Conservation (phyloP, 2,888 invertebrate species). For the Chymomyza amoena region DNA sequence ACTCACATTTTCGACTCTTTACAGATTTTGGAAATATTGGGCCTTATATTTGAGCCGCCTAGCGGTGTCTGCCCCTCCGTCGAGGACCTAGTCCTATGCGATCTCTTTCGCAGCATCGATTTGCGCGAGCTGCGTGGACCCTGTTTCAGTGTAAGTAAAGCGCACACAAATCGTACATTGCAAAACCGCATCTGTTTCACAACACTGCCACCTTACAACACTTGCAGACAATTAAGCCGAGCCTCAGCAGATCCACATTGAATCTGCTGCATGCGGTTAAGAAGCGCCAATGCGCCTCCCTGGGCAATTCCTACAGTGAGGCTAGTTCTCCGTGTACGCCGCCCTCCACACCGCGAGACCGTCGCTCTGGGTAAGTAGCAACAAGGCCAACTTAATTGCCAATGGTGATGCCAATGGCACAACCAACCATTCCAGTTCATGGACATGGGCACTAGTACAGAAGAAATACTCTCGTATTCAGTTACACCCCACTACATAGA, state of each 20-base stretch:
- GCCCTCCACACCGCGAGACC: slow-evolving; percentile 78
- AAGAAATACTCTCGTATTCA: neutral
- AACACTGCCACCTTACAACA: neutral
- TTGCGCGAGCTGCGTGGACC: slow-evolving; percentile 92
- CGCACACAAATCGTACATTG: neutral
- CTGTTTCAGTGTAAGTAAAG: slow-evolving; percentile 84
- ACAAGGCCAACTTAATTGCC: neutral
- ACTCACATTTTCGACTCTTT: neutral
- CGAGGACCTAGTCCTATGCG: slow-evolving; percentile 89
- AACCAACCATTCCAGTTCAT: neutral
- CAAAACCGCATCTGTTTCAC: neutral
- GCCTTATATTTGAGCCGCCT: slow-evolving; percentile 87
- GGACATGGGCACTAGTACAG: neutral
- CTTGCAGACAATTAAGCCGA: slow-evolving; percentile 78
- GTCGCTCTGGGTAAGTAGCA: slow-evolving; percentile 77
- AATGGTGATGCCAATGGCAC: neutral
- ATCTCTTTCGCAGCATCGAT: slow-evolving; percentile 92
- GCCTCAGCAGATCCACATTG: slow-evolving; percentile 78
- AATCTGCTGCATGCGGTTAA: slow-evolving; percentile 78
- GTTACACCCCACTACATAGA: slow-evolving; percentile 12
- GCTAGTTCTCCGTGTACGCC: slow-evolving; percentile 79
- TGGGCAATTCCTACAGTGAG: slow-evolving; percentile 78
- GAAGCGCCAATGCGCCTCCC: slow-evolving; percentile 78
- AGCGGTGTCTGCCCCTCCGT: slow-evolving; percentile 85
- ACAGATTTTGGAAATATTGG: slow-evolving; percentile 88